Evolutionary conservation across 2,888 invertebrate species (phyloP).

Genomic region (Ormyrus rosae): DNA sequence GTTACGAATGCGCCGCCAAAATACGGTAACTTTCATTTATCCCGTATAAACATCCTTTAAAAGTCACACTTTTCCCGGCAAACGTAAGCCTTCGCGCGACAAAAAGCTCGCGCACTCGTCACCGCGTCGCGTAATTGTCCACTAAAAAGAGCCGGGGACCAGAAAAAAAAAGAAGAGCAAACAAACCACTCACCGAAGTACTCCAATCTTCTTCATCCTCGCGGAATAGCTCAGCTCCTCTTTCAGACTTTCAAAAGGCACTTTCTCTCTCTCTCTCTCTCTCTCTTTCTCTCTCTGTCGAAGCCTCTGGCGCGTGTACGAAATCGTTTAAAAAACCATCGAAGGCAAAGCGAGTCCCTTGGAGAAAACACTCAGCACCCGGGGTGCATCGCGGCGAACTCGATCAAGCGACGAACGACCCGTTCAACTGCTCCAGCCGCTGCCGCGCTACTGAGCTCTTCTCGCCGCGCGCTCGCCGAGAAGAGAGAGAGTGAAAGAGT

Average conservation of each 20-base stretch:
- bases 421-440: slow-evolving; percentile 23
- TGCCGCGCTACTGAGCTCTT: slow-evolving; percentile 19
- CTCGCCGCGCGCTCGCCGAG: slow-evolving; percentile 38
- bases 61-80: not conserved
- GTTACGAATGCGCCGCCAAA: slow-evolving; percentile 14
- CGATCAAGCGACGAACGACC: not conserved
- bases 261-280: slow-evolving; percentile 4
- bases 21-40: slow-evolving; percentile 17
- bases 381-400: slow-evolving; percentile 25
- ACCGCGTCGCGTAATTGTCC: too few species aligned
- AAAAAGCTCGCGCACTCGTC: too few species aligned
- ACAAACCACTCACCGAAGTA: slow-evolving; percentile 64
- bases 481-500: not conserved
- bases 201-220: slow-evolving; percentile 67
- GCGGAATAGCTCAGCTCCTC: slow-evolving; percentile 43
- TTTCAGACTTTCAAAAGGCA: slow-evolving; percentile 20
- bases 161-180: not conserved
- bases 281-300: not conserved
- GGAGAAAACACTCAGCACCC: slow-evolving; percentile 22
- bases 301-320: too few species aligned
- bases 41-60: slow-evolving; percentile 3
- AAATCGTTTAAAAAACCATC: too few species aligned
- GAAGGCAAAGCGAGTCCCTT: too few species aligned
- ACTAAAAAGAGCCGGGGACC: not conserved
- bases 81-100: not conserved